Conservation (phyloP, 1,140 invertebrate species). For the Lepidurus apus region DNA sequence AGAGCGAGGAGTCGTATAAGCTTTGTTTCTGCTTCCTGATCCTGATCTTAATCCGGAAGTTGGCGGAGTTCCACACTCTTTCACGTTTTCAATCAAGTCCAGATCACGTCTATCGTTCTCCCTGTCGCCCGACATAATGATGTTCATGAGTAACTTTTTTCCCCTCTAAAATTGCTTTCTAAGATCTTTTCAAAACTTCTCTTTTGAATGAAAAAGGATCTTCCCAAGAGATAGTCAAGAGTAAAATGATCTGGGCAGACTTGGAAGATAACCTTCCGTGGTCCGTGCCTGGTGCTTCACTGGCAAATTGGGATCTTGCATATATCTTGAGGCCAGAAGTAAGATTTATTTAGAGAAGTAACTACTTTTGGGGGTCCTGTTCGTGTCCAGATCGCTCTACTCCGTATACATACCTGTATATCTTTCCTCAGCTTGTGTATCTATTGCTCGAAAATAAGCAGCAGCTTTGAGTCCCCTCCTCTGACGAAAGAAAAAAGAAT, state of each 20-base stretch:
- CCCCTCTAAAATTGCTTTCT: no score
- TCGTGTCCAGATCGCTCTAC: neutral
- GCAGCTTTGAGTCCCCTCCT: neutral
- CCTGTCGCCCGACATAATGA: neutral
- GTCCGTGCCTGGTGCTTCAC: conserved; percentile 7
- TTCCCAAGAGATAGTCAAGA: neutral
- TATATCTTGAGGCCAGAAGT: neutral
- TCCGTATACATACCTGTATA: conserved; percentile 16
- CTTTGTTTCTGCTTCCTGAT: neutral
- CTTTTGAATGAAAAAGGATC: no score
- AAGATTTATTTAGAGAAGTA: conserved; percentile 20
- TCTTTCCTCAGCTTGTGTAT: conserved; percentile 10
- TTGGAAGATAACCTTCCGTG: neutral
- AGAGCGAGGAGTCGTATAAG: neutral
- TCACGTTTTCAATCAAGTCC: conserved; percentile 14
- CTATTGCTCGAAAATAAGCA: conserved; percentile 19
- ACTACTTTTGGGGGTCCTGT: neutral
- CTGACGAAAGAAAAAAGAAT: neutral
- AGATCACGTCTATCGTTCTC: neutral
- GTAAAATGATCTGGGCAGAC: neutral
- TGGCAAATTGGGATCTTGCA: neutral
- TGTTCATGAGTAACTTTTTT: neutral
- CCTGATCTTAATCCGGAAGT: neutral
- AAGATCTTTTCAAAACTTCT: no score
- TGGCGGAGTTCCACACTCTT: conserved; percentile 12